A percentile compares a stretch with the other conserved stretches of the same genome.
Evolutionary conservation across 2,888 invertebrate genomes (phyloP).

Genomic region (Meloe dianella): DNA sequence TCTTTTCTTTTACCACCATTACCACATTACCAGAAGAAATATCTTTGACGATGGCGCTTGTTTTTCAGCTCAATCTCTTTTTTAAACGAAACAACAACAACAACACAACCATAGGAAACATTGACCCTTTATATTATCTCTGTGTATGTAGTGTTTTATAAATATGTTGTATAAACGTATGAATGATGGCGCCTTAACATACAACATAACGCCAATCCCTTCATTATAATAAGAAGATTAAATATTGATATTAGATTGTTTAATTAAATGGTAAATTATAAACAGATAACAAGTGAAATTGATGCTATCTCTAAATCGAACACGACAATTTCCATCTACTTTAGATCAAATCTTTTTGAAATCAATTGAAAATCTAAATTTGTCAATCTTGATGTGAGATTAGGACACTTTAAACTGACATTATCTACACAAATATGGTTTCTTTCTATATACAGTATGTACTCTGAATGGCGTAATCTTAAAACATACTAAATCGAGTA

Average conservation of each 20-base stretch:
- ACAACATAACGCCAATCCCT: neutral
- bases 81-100: neutral
- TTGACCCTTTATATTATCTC: slow-evolving; percentile 6
- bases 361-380: neutral
- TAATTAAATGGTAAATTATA: neutral
- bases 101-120: neutral
- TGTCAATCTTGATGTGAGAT: neutral
- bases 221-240: neutral
- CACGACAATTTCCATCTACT: neutral
- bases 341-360: neutral
- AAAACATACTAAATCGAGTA: too few species aligned
- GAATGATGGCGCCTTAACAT: neutral
- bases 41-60: neutral
- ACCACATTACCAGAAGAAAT: neutral
- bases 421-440: neutral
- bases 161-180: neutral
- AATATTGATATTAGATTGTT: neutral
- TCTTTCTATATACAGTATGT: neutral
- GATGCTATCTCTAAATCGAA: neutral
- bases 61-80: neutral
- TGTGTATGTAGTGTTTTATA: neutral
- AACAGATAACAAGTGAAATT: too few species aligned
- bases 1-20: neutral
- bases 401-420: neutral
- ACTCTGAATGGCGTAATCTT: neutral